A percentile compares a stretch with the other conserved stretches of the same genome.
phyloP scores from a whole-genome alignment of 2,797 vertebrate genomes.

The Acrossocheilus wenchowensis region DNA sequence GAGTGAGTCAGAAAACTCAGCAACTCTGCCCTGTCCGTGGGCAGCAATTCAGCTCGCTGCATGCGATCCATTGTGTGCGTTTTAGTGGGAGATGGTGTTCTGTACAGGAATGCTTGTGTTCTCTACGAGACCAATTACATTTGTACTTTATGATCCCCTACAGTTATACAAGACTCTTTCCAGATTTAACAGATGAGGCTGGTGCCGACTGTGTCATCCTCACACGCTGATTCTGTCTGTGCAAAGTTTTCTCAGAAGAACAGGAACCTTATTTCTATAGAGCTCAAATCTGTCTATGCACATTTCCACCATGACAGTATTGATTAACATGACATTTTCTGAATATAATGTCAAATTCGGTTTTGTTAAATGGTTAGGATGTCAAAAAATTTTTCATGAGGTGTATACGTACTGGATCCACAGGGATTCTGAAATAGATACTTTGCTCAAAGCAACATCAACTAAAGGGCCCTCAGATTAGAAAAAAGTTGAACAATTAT shows the following conservation, averaged over 20 bases:
- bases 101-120: constrained; percentile 45
- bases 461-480: neutral
- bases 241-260: constrained; percentile 5
- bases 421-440: neutral
- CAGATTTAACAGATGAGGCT: constrained; percentile 44
- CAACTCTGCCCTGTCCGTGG: constrained; percentile 47
- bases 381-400: neutral
- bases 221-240: neutral
- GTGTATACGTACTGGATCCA: too few species aligned
- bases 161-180: constrained; percentile 39
- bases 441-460: neutral
- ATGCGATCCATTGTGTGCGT: constrained; percentile 32
- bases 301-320: neutral
- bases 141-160: constrained; percentile 42
- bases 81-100: constrained; percentile 39
- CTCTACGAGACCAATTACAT: constrained; percentile 37
- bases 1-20: constrained; percentile 55
- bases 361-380: neutral
- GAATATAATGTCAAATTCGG: neutral
- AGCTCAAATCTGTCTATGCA: neutral
- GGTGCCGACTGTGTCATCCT: neutral
- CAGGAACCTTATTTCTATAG: neutral
- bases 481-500: neutral
- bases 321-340: neutral
- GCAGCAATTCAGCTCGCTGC: constrained; percentile 41